A percentile compares a stretch with the other conserved stretches of the same genome.
Evolutionary conservation across 2,888 invertebrate genomes (phyloP).

Genomic region (Nemotelus nigrinus): DNA sequence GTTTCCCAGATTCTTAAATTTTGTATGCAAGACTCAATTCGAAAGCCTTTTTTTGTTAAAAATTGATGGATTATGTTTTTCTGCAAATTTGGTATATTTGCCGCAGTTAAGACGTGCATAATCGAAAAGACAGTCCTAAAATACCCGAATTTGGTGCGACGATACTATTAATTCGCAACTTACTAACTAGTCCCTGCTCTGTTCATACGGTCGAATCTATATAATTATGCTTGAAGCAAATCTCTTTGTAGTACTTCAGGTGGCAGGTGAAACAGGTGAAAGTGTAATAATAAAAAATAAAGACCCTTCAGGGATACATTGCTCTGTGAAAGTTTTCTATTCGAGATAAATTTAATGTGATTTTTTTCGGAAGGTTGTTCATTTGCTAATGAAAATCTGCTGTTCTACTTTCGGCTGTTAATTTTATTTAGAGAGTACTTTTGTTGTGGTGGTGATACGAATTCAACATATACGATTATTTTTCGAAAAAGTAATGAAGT

Average conservation of each 20-base stretch:
- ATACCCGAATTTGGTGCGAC: too few species aligned
- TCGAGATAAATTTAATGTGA: constrained; percentile 7
- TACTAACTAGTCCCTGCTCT: too few species aligned
- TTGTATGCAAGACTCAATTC: not conserved
- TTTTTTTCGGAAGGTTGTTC: constrained; percentile 24
- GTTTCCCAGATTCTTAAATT: too few species aligned
- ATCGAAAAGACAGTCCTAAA: too few species aligned
- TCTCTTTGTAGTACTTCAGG: constrained; percentile 39
- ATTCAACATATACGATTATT: not conserved
- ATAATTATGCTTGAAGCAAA: constrained; percentile 5
- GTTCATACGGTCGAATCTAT: too few species aligned
- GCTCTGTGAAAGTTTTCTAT: constrained; percentile 23
- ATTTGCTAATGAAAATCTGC: constrained; percentile 42
- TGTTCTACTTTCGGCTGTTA: constrained; percentile 35
- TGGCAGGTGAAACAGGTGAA: constrained; percentile 40
- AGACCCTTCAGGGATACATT: constrained; percentile 31
- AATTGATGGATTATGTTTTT: too few species aligned
- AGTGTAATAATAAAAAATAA: constrained; percentile 41
- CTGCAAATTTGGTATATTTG: too few species aligned
- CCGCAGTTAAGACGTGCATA: too few species aligned
- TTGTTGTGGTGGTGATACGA: constrained; percentile 5
- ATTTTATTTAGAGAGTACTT: constrained; percentile 31
- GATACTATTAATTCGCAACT: too few species aligned
- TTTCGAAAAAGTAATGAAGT: too few species aligned
- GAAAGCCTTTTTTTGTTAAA: too few species aligned